Evolutionary conservation across 2,888 invertebrate genomes (phyloP).

Genomic region (Pinctada fucata): DNA sequence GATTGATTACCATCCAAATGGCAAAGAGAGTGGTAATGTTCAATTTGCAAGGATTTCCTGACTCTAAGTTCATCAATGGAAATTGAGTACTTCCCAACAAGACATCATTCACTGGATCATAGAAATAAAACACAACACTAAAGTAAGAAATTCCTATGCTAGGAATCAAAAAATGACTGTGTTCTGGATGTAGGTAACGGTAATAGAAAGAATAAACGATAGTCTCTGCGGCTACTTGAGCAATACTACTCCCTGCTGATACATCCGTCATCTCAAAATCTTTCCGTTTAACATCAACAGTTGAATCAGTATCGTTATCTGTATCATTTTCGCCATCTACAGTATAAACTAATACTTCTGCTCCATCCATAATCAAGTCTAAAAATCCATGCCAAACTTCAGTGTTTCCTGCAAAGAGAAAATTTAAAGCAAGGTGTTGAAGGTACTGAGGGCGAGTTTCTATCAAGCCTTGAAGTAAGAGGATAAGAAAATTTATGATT

Average conservation of each 20-base stretch:
- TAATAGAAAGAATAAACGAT: slow-evolving; percentile 27
- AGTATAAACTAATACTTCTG: slow-evolving; percentile 13
- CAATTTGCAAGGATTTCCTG: background rate
- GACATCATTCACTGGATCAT: slow-evolving; percentile 30
- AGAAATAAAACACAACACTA: slow-evolving; percentile 25
- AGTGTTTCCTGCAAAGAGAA: slow-evolving; percentile 15
- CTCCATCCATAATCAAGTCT: slow-evolving; percentile 28
- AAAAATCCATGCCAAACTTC: slow-evolving; percentile 27
- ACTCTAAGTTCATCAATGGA: background rate
- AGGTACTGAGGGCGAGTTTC: too few species aligned
- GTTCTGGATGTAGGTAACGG: slow-evolving; percentile 20
- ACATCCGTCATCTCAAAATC: slow-evolving; percentile 11
- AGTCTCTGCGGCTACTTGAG: slow-evolving; percentile 28
- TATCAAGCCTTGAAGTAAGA: too few species aligned
- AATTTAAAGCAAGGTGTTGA: too few species aligned
- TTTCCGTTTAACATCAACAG: slow-evolving; percentile 1
- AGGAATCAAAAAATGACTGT: slow-evolving; percentile 16
- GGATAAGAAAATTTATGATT: too few species aligned
- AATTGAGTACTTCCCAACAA: slow-evolving; percentile 14
- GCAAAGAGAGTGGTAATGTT: slow-evolving; percentile 21
- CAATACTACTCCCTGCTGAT: slow-evolving; percentile 16
- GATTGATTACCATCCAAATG: slow-evolving; percentile 27
- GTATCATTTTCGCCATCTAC: background rate
- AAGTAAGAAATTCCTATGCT: slow-evolving; percentile 17
- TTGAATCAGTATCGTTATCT: background rate